Evolutionary conservation across 2,888 invertebrate genomes (phyloP).

Genomic region (Meiosimyza platycephala): DNA sequence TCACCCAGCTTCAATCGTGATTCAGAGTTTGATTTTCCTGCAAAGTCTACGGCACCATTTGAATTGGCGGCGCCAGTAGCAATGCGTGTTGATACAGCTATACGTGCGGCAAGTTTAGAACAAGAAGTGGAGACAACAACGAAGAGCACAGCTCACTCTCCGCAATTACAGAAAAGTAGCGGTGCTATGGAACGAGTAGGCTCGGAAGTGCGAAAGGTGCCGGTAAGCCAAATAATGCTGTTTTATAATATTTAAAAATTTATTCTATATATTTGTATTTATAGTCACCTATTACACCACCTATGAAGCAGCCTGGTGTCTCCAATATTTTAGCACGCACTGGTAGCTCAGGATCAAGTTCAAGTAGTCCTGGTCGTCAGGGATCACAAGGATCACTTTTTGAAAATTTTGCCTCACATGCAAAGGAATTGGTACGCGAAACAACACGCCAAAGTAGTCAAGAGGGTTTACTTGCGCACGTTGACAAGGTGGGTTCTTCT

Average conservation of each 20-base stretch:
- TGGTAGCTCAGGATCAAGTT: slow-evolving; percentile 74
- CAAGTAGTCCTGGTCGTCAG: slow-evolving; percentile 72
- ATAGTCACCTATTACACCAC: slow-evolving; percentile 55
- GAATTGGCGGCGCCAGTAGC: slow-evolving; percentile 59
- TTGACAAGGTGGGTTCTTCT: slow-evolving; percentile 81
- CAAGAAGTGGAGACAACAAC: slow-evolving; percentile 80
- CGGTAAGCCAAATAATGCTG: slow-evolving; percentile 52
- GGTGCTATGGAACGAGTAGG: slow-evolving; percentile 53
- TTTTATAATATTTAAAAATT: neutral
- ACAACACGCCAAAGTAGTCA: slow-evolving; percentile 90
- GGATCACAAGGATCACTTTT: slow-evolving; percentile 86
- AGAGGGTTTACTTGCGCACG: slow-evolving; percentile 87
- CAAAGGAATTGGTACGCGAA: slow-evolving; percentile 88
- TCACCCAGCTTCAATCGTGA: slow-evolving; percentile 78
- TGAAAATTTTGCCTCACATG: slow-evolving; percentile 89
- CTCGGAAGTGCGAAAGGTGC: slow-evolving; percentile 54
- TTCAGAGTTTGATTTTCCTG: slow-evolving; percentile 74
- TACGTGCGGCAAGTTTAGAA: slow-evolving; percentile 64
- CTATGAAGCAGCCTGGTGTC: slow-evolving; percentile 59
- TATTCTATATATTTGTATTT: neutral
- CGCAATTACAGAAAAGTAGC: slow-evolving; percentile 62
- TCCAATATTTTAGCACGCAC: slow-evolving; percentile 74
- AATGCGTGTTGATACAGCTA: slow-evolving; percentile 59
- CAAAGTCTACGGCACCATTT: slow-evolving; percentile 63
- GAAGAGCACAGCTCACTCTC: slow-evolving; percentile 74